phyloP scores from a whole-genome alignment of 2,888 invertebrate species.

The Uloborus plumipes region DNA sequence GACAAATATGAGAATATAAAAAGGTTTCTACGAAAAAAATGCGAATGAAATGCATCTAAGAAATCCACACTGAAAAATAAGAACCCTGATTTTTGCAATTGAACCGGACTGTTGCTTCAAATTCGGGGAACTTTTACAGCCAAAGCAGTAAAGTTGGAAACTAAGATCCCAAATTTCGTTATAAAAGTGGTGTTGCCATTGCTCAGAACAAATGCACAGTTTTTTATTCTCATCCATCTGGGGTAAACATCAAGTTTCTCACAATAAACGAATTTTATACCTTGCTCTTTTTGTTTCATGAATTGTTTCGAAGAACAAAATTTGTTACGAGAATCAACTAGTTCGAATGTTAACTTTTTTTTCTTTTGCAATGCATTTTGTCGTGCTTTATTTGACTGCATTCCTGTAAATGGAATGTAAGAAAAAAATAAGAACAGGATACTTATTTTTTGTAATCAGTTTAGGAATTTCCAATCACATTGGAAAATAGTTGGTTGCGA shows the following conservation, averaged over 20 bases:
- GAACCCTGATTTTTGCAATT: slow-evolving; percentile 42
- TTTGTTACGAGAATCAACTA: slow-evolving; percentile 26
- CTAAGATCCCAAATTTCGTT: slow-evolving; percentile 26
- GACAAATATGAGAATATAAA: too few relatives aligned
- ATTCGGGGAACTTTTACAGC: slow-evolving; percentile 23
- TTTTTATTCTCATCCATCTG: slow-evolving; percentile 43
- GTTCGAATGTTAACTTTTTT: slow-evolving; percentile 1
- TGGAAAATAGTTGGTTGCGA: too few relatives aligned
- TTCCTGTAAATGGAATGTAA: too few relatives aligned
- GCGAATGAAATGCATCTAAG: too few relatives aligned
- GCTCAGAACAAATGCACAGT: slow-evolving; percentile 5
- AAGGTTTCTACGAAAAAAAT: too few relatives aligned
- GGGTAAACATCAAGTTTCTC: slow-evolving; percentile 33
- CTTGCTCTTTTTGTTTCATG: slow-evolving; percentile 5
- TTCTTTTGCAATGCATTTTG: too few relatives aligned
- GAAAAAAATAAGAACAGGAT: too few relatives aligned
- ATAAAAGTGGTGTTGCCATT: slow-evolving; percentile 28
- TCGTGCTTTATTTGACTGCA: too few relatives aligned
- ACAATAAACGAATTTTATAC: slow-evolving; percentile 15
- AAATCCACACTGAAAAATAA: slow-evolving; percentile 24
- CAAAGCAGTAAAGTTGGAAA: slow-evolving; percentile 33
- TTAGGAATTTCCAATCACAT: too few relatives aligned
- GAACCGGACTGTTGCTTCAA: slow-evolving; percentile 34
- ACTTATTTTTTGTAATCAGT: too few relatives aligned
- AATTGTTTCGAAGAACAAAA: slow-evolving; percentile 4